Percentiles rank a stretch among this genome's conserved stretches.
Evolutionary conservation across 2,888 invertebrate species (phyloP).

Genomic region (Bugulina stolonifera): DNA sequence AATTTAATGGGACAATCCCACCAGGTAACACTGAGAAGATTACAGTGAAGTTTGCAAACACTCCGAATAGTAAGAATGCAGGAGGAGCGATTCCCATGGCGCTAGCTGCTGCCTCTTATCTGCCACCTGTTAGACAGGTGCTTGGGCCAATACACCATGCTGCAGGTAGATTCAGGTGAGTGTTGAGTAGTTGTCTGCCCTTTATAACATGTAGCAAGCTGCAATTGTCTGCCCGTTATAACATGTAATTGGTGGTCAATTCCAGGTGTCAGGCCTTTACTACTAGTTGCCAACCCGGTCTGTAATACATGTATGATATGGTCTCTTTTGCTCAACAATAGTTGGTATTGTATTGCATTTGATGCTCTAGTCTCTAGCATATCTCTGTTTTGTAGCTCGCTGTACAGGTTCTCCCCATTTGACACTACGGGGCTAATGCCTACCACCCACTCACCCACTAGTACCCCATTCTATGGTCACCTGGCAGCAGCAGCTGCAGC

Average conservation of each 20-base stretch:
- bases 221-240: too few species aligned
- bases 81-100: constrained; percentile 37
- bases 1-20: constrained; percentile 75
- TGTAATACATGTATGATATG: too few species aligned
- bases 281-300: too few species aligned
- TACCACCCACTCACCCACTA: constrained; percentile 16
- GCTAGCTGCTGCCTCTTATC: constrained; percentile 45
- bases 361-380: too few species aligned
- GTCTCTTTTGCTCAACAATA: too few species aligned
- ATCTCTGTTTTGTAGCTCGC: constrained; percentile 25
- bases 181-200: too few species aligned
- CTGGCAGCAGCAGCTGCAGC: constrained; percentile 1
- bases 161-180: constrained; percentile 49
- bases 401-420: constrained; percentile 28
- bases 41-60: constrained; percentile 30
- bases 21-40: constrained; percentile 60
- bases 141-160: constrained; percentile 79
- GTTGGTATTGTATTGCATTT: too few species aligned
- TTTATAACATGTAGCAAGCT: too few species aligned
- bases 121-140: constrained; percentile 62
- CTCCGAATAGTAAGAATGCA: constrained; percentile 27
- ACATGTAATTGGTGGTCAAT: too few species aligned
- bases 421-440: constrained; percentile 19
- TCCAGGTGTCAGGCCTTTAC: too few species aligned
- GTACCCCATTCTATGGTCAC: constrained; percentile 11